Evolutionary conservation across 2,113 vertebrate genomes (phyloP), one percentile per base, ranked within the genome.

Genomic region (Corydoras maculifer): DNA sequence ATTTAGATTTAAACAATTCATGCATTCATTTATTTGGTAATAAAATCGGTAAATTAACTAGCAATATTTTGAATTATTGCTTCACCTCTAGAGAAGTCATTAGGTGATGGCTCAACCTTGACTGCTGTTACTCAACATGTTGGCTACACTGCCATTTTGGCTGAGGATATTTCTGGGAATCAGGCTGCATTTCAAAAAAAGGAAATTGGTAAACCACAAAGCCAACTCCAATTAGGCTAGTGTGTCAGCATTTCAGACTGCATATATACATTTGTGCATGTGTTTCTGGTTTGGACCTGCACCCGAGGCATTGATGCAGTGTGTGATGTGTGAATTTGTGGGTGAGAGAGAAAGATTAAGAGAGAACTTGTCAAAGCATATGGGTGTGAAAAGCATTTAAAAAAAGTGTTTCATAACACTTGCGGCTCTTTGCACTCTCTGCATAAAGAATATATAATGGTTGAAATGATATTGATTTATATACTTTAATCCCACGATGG

Each of bases 221-320:
- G 86, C 86, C 86, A 87, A 87, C 77, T 87, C 85, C 85, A 87
- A 87, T 88, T 88, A 88, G 79, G 83, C 82, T 81, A 80, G 82
- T 82, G 78, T 86, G 82, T 84, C 83, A 83, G 72, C 80, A 76
- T 84, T 81, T 77, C 83, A 78, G 82, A 81, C 74, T 84, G 78
- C 62, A 73, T 66, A 69, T 72, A 58, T 73, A 66, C 74, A 70
- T 75, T 72, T 72, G 65, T 29, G 61, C 50, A 69, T 64, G 64
- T 73, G 70, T 69, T 75, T 59, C 12, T 75, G 58, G 64, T 49
- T 64, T 68, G 60, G 64, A 70, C 65, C 55, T 75, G 68, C 57
- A 65, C 64, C 53, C 58, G 58, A 63, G 35, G 68, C 62, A 32
- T 49, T 50, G 61, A 8, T 73, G 35, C 50, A n/a, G 53, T 49